Percentiles rank a stretch among this genome's conserved stretches.
Evolutionary conservation across 2,888 invertebrate genomes (phyloP).

Genomic region (Drosophila cognata): DNA sequence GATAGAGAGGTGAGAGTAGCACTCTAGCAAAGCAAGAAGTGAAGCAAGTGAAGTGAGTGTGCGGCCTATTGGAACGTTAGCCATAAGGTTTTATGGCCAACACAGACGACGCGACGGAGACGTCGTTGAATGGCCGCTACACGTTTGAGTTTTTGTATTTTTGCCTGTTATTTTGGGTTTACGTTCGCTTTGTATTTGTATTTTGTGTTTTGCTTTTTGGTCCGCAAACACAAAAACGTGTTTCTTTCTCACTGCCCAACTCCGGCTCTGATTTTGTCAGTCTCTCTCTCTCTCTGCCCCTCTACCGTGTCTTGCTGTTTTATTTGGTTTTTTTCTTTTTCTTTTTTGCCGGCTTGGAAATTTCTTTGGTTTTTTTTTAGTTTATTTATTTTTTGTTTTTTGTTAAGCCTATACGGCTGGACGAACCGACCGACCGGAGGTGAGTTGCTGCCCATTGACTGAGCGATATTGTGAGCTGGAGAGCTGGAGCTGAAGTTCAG

Average conservation of each 20-base stretch:
- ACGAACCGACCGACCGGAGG: slow-evolving; percentile 17
- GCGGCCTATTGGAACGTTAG: slow-evolving; percentile 78
- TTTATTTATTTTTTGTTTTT: slow-evolving; percentile 16
- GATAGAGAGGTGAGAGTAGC: slow-evolving; percentile 6
- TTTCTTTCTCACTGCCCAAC: slow-evolving; percentile 59
- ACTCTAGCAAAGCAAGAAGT: not conserved
- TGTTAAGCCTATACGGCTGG: slow-evolving; percentile 36
- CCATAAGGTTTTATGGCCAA: slow-evolving; percentile 76
- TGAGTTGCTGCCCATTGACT: slow-evolving; percentile 20
- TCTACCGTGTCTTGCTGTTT: slow-evolving; percentile 11
- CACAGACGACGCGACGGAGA: slow-evolving; percentile 43
- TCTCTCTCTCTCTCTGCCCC: not conserved
- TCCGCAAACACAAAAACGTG: slow-evolving; percentile 77
- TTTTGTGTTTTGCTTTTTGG: slow-evolving; percentile 47
- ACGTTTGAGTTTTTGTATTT: slow-evolving; percentile 43
- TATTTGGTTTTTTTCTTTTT: slow-evolving; percentile 22
- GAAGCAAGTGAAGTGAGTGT: slow-evolving; percentile 5
- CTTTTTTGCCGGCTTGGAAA: slow-evolving; percentile 64
- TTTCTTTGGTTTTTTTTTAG: slow-evolving; percentile 46
- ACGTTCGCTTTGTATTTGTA: slow-evolving; percentile 24
- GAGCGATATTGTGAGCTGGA: slow-evolving; percentile 15
- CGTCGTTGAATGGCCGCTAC: slow-evolving; percentile 48
- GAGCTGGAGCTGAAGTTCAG: slow-evolving; percentile 28
- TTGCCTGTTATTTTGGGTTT: slow-evolving; percentile 34
- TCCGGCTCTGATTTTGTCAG: slow-evolving; percentile 20